Conservation (phyloP, 2,888 invertebrate genomes). For the Sylvicola cinctus region DNA sequence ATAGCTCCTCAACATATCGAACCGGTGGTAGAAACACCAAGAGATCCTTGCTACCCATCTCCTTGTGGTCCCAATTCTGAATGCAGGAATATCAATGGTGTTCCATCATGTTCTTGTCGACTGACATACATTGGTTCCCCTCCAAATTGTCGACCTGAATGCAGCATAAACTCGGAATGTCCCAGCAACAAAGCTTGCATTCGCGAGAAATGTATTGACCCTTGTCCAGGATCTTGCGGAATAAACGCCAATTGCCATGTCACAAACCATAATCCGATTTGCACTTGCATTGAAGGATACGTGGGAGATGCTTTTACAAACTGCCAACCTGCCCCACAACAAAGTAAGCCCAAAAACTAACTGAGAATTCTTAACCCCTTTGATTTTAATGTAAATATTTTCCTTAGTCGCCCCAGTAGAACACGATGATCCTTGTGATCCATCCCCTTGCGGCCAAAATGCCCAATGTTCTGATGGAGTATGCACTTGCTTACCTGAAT, state of each 20-base stretch:
- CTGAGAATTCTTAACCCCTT: conserved; percentile 4
- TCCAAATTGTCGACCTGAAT: conserved; percentile 58
- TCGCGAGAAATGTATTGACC: conserved; percentile 48
- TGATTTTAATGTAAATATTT: conserved; percentile 3
- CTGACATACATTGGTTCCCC: conserved; percentile 56
- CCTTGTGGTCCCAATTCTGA: conserved; percentile 60
- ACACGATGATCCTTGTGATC: conserved; percentile 36
- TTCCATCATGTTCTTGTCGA: conserved; percentile 54
- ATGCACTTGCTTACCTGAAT: conserved; percentile 39
- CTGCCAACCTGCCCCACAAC: conserved; percentile 37
- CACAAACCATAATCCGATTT: conserved; percentile 50
- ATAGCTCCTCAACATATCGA: conserved; percentile 7
- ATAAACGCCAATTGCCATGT: conserved; percentile 46
- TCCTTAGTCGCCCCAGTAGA: conserved; percentile 24
- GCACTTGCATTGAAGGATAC: conserved; percentile 45
- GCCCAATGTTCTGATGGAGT: conserved; percentile 43
- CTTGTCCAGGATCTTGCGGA: conserved; percentile 56
- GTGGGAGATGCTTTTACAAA: conserved; percentile 65
- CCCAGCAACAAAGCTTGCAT: conserved; percentile 49
- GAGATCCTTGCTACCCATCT: conserved; percentile 35
- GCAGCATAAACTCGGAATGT: conserved; percentile 51
- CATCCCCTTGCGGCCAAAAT: conserved; percentile 46
- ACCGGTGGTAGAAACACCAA: conserved; percentile 19
- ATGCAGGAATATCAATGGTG: conserved; percentile 42
- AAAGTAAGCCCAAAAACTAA: conserved; percentile 28